Conservation (phyloP, 2,113 vertebrate genomes). For the Arizona elegans region DNA sequence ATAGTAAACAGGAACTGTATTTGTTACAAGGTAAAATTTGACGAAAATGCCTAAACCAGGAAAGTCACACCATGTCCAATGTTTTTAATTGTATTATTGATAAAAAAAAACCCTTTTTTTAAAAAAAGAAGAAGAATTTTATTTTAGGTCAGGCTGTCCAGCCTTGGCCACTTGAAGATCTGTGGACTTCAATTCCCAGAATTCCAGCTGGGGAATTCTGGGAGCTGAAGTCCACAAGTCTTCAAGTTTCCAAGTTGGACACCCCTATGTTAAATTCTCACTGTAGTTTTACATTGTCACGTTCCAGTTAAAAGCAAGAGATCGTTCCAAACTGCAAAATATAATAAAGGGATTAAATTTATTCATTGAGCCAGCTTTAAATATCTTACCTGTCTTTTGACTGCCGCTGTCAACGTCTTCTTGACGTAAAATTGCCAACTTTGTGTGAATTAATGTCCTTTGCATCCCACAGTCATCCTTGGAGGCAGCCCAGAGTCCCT, state of each 20-base stretch:
- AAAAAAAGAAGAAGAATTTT: too few relatives aligned
- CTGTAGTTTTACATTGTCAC: neutral
- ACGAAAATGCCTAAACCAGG: too few relatives aligned
- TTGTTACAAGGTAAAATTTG: too few relatives aligned
- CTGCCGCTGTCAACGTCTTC: neutral
- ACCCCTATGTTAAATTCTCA: neutral
- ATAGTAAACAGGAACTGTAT: too few relatives aligned
- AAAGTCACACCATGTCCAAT: too few relatives aligned
- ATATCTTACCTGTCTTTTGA: neutral
- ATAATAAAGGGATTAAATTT: neutral
- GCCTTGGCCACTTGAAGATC: too few relatives aligned
- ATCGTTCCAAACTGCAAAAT: neutral
- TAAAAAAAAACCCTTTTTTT: too few relatives aligned
- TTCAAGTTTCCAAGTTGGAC: too few relatives aligned
- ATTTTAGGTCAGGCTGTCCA: neutral
- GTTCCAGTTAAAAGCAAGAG: neutral
- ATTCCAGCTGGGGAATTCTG: too few relatives aligned
- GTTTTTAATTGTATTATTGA: too few relatives aligned
- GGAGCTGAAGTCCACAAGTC: too few relatives aligned
- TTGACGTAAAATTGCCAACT: neutral
- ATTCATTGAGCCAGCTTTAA: neutral
- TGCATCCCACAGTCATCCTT: neutral
- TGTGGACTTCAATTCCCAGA: too few relatives aligned
- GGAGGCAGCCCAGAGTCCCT: neutral
- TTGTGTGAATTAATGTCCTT: neutral